These are phyloP conservation scores for Corythucha ciliata DNA, from an alignment of 2,888 invertebrate genomes.

Conservation along the genomic window DNA sequence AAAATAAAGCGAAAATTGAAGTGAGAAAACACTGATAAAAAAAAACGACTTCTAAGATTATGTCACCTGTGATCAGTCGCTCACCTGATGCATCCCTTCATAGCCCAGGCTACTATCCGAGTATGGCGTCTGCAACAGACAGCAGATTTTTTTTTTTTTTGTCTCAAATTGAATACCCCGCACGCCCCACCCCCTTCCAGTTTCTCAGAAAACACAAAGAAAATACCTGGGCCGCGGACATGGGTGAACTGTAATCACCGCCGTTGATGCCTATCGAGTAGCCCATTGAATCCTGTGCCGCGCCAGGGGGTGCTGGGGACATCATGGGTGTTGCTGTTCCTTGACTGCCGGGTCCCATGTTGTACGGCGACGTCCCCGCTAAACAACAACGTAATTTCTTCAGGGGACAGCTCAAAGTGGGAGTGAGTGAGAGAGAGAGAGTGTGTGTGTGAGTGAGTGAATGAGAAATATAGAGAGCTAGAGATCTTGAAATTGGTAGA, in stretches of 20 bases:
- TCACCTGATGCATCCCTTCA: slow-evolving; percentile 84
- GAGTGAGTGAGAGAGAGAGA: not conserved
- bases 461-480: not conserved
- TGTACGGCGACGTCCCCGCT: slow-evolving; percentile 72
- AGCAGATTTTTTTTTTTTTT: not conserved
- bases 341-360: slow-evolving; percentile 72
- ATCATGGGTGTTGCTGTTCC: slow-evolving; percentile 91
- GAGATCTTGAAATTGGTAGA: not conserved
- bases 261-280: slow-evolving; percentile 88
- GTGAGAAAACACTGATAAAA: not conserved
- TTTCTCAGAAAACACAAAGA: too few species aligned
- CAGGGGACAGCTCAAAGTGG: not conserved
- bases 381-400: slow-evolving; percentile 6
- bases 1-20: not conserved
- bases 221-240: slow-evolving; percentile 43
- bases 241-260: slow-evolving; percentile 63
- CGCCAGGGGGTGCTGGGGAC: slow-evolving; percentile 75
- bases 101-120: slow-evolving; percentile 79
- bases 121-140: slow-evolving; percentile 58
- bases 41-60: slow-evolving; percentile 16
- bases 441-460: not conserved
- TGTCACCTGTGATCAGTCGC: slow-evolving; percentile 36
- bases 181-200: too few species aligned
- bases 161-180: not conserved
- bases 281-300: slow-evolving; percentile 77